A percentile compares a stretch with the other conserved stretches of the same genome.
Evolutionary conservation across 2,797 vertebrate species (phyloP).

Genomic region (Lates japonicus): DNA sequence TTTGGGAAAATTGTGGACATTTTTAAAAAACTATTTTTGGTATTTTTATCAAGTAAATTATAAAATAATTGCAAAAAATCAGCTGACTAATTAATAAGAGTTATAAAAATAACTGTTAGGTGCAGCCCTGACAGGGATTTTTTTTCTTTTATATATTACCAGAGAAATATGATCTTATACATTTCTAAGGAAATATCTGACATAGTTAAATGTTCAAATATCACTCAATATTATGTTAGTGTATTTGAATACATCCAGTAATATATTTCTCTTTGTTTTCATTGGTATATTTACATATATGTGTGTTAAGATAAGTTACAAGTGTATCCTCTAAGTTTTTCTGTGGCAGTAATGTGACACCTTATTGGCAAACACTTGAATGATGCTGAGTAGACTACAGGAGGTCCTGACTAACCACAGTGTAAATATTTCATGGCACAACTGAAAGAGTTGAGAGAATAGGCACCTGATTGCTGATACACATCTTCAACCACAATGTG

Average conservation of each 20-base stretch:
- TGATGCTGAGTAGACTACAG: constrained; percentile 46
- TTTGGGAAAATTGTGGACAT: background rate
- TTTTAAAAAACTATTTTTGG: too few relatives aligned
- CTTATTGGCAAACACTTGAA: constrained; percentile 39
- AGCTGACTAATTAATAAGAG: background rate
- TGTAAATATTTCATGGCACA: constrained; percentile 74
- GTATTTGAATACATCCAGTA: background rate
- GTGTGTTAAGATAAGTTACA: background rate
- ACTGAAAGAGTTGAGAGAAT: constrained; percentile 45
- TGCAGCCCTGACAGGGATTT: background rate
- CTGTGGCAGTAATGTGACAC: constrained; percentile 56
- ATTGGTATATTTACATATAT: background rate
- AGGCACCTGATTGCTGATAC: constrained; percentile 16
- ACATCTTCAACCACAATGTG: background rate
- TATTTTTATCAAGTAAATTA: too few relatives aligned
- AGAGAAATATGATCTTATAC: background rate
- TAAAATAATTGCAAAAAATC: background rate
- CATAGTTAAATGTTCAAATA: background rate
- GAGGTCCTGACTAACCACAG: constrained; percentile 41
- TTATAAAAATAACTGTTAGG: background rate
- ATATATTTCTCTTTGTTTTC: background rate
- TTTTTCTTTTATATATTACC: background rate
- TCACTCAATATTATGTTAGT: background rate
- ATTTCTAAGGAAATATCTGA: background rate
- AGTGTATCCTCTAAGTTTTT: background rate